These are phyloP conservation scores for Drosophila demipolita DNA, from an alignment of 2,888 invertebrate species.

Conservation along the genomic window DNA sequence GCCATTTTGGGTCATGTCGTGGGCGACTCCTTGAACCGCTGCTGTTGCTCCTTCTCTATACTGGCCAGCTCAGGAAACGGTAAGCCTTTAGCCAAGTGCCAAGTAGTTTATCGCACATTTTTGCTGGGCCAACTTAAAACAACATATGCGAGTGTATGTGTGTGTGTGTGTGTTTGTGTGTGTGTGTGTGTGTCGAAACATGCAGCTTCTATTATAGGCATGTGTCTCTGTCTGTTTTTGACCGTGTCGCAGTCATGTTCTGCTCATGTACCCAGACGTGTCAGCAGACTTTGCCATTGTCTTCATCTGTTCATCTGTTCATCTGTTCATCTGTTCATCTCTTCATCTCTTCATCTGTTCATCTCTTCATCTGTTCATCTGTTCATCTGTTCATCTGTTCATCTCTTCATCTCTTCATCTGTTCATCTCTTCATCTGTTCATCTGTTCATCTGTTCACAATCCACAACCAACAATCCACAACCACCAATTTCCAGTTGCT, in stretches of 20 bases:
- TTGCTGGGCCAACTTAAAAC: conserved; percentile 57
- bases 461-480: neutral
- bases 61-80: neutral
- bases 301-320: neutral
- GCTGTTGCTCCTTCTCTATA: neutral
- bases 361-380: neutral
- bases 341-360: no score
- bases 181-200: conserved; percentile 39
- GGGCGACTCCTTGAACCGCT: conserved; percentile 50
- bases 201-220: conserved; percentile 52
- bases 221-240: conserved; percentile 45
- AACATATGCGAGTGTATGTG: conserved; percentile 53
- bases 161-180: conserved; percentile 13
- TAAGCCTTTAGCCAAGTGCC: conserved; percentile 47
- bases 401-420: no score
- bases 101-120: conserved; percentile 78
- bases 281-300: conserved; percentile 23
- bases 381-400: neutral
- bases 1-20: conserved; percentile 42
- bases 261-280: conserved; percentile 56
- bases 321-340: no score
- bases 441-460: no score
- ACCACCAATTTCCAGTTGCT: neutral
- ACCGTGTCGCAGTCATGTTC: conserved; percentile 54
- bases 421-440: no score